Percentiles rank a stretch among this genome's conserved stretches.
Evolutionary conservation across 2,113 vertebrate genomes (phyloP).

Genomic region (Odocoileus hemionus): DNA sequence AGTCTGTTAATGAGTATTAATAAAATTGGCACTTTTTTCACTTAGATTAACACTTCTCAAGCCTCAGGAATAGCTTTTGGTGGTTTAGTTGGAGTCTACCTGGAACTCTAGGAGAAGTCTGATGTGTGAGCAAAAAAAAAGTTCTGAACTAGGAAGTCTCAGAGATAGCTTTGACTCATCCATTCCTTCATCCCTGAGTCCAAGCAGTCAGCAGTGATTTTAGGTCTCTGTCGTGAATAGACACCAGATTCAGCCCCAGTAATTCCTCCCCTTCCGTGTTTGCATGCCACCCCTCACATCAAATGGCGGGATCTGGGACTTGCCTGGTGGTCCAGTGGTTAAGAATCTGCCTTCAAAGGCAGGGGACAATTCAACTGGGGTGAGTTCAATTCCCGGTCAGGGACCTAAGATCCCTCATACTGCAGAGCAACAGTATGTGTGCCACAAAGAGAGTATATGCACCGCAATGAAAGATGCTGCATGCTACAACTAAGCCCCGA

Average conservation of each 20-base stretch:
- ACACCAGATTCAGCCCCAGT: background rate
- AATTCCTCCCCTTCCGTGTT: background rate
- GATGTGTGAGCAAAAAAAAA: background rate
- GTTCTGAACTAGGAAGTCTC: background rate
- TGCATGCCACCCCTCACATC: background rate
- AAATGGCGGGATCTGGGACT: background rate
- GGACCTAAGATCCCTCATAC: background rate
- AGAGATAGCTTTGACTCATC: background rate
- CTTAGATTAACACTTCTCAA: constrained; percentile 51
- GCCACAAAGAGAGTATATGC: background rate
- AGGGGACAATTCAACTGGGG: rapidly evolving
- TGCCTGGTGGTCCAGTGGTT: background rate
- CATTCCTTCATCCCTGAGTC: background rate
- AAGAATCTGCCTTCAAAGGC: background rate
- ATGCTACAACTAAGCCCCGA: background rate
- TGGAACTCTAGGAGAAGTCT: background rate
- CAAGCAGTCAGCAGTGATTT: background rate
- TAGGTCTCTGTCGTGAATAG: background rate
- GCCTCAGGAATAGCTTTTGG: background rate
- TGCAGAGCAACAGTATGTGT: background rate
- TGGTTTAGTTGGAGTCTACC: background rate
- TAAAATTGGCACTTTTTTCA: constrained; percentile 47
- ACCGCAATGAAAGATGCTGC: background rate
- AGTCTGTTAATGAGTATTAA: constrained; percentile 64
- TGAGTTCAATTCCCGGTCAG: background rate